Evolutionary conservation across 64 coral and sea anemone genomes (phyloP), one percentile per base, ranked within the genome.

Genomic region (Orbicella faveolata): DNA sequence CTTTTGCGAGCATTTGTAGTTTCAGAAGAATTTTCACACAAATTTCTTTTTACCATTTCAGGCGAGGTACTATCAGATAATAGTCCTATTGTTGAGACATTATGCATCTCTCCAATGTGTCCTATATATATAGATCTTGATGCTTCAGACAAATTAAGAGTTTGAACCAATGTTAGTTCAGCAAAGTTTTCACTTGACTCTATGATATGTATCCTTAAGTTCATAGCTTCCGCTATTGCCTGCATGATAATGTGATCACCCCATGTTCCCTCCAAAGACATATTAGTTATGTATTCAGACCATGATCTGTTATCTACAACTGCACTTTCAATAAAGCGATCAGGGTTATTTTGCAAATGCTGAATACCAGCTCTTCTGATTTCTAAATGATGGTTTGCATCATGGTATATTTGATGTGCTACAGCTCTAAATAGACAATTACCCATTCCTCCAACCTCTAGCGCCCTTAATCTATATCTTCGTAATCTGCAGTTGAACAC

Each of bases 201-300:
- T 59, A 81, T 35, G 33, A 81, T 81, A 75, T 33, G 20, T 11
- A 75, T 75, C 8, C 21, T 75, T 75, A 14, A 9, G 20, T 75
- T 8, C 20, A 14, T 8, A 33, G n/a, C 7, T 10, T 75, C 11
- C 52, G 78, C 36, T 52, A 53, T 18, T 55, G 4, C 36, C 54
- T 81, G 39, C 3, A 57, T 53, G 23, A 30, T 30, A 30, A 30
- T 30, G 30, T 30, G 30, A 63, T 89, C 75, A 78, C 73, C 39
- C 87, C 75, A 80, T 89, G 76, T 66, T 69, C 59, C 55, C 79
- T 89, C 75, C 54, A 70, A 23, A 23, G 88, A 89, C 88, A 89
- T 79, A 80, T 89, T 89, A 62, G 3, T 30, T 30, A 30, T 30
- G 30, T 30, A 30, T 30, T 30, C 30, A 30, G 30, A 30, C 30